Evolutionary conservation across 2,113 vertebrate species (phyloP).

Genomic region (Pogona vitticeps): DNA sequence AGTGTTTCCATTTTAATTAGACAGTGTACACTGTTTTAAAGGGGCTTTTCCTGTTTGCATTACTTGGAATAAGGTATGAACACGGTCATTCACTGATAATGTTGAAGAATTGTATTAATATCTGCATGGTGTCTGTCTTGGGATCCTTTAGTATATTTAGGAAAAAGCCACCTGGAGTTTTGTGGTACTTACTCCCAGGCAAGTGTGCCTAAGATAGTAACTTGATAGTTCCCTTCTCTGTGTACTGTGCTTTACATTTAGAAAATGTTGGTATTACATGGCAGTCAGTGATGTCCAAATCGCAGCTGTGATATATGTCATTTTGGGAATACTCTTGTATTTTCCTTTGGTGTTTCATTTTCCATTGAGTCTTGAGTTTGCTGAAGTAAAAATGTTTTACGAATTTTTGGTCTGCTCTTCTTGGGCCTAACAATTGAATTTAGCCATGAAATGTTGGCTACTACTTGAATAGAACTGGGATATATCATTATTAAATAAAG

Average conservation of each 20-base stretch:
- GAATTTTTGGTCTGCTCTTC: no score
- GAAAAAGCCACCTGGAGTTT: not conserved
- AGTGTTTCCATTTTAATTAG: not conserved
- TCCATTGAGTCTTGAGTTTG: no score
- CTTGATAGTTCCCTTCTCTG: not conserved
- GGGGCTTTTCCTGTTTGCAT: not conserved
- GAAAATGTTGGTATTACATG: not conserved
- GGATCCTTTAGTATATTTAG: not conserved
- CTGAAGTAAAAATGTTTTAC: no score
- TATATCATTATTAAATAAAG: no score
- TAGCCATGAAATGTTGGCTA: no score
- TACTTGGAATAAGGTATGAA: not conserved
- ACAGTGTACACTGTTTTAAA: not conserved
- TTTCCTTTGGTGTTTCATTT: no score
- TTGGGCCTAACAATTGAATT: no score
- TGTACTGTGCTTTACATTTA: not conserved
- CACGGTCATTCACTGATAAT: not conserved
- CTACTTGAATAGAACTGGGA: no score
- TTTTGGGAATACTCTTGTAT: no score
- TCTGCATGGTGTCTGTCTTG: not conserved
- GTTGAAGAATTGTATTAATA: not conserved
- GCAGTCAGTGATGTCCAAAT: no score
- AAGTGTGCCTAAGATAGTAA: not conserved
- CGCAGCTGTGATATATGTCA: no score
- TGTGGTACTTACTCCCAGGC: not conserved